A percentile compares a stretch with the other conserved stretches of the same genome.
Evolutionary conservation across 2,113 vertebrate genomes (phyloP).

Genomic region (Pongo abelii): DNA sequence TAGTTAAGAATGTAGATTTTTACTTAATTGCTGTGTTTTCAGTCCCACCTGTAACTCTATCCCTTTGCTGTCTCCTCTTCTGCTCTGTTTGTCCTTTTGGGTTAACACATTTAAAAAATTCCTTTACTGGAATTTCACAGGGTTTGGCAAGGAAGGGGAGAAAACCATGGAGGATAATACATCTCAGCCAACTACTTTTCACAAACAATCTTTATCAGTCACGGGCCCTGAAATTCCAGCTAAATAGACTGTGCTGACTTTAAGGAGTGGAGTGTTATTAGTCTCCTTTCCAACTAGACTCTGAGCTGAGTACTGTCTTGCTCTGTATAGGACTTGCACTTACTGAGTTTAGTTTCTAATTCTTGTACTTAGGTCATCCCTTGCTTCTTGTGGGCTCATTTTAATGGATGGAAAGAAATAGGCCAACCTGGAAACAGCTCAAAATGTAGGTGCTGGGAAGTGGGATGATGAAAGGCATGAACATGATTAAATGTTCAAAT

Average conservation of each 20-base stretch:
- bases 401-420: slow-evolving; percentile 11
- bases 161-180: neutral
- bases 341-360: neutral
- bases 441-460: slow-evolving; percentile 32
- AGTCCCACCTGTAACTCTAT: neutral
- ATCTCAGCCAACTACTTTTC: neutral
- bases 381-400: neutral
- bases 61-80: neutral
- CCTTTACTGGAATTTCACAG: neutral
- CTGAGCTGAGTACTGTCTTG: neutral
- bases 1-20: neutral
- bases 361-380: neutral
- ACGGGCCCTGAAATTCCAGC: neutral
- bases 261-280: neutral
- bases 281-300: neutral
- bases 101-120: neutral
- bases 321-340: neutral
- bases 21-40: neutral
- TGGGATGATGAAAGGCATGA: slow-evolving; percentile 49
- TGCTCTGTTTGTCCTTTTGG: neutral
- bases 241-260: neutral
- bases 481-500: slow-evolving; percentile 72
- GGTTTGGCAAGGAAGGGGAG: neutral
- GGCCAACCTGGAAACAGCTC: neutral
- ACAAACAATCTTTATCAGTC: neutral